Evolutionary conservation across 2,113 vertebrate genomes (phyloP).

Genomic region (Corythoichthys intestinalis): DNA sequence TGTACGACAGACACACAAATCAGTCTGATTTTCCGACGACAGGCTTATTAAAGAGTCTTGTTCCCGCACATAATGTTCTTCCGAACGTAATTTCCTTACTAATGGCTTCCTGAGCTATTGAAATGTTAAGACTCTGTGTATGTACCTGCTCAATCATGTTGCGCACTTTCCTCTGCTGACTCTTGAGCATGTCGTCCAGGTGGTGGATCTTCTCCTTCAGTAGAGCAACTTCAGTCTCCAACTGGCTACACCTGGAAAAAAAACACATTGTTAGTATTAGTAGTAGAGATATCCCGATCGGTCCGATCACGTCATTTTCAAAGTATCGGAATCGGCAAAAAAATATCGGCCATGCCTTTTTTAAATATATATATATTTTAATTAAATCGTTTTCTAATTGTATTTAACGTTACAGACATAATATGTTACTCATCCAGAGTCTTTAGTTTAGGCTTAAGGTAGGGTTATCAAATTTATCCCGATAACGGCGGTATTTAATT

Average conservation of each 20-base stretch:
- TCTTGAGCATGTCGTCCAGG: constrained; percentile 89
- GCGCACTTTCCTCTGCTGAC: constrained; percentile 91
- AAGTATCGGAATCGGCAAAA: no score
- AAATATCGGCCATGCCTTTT: no score
- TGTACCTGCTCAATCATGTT: constrained; percentile 93
- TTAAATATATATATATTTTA: no score
- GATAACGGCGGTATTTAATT: no score
- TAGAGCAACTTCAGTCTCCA: constrained; percentile 78
- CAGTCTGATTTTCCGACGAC: background rate
- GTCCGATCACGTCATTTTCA: no score
- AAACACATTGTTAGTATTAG: no score
- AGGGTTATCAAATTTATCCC: no score
- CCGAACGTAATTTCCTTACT: constrained; percentile 23
- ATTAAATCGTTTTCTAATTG: no score
- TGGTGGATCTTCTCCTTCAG: constrained; percentile 87
- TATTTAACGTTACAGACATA: no score
- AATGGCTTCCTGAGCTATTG: constrained; percentile 28
- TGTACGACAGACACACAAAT: constrained; percentile 39
- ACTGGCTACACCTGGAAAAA: constrained; percentile 68
- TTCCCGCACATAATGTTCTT: constrained; percentile 12
- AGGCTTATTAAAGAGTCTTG: background rate
- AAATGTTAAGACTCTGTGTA: constrained; percentile 4
- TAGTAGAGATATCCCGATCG: no score
- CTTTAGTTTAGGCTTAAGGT: no score
- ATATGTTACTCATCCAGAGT: no score